Conservation (phyloP, 2,797 vertebrate genomes). For the Monodelphis domestica region DNA sequence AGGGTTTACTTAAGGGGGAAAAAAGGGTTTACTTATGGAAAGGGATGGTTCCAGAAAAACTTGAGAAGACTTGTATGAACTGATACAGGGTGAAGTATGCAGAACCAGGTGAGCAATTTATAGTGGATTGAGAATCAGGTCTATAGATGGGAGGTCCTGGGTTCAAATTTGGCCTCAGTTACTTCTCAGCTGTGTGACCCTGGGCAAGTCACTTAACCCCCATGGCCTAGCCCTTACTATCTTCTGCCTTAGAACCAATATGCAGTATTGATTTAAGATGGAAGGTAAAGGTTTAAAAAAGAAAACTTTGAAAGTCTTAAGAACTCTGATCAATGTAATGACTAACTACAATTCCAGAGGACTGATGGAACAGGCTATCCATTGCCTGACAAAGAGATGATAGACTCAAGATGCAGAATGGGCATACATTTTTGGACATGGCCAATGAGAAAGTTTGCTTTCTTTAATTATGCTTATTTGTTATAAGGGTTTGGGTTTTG, state of each 20-base stretch:
- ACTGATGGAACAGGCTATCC: background rate
- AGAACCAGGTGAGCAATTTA: background rate
- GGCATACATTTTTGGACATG: background rate
- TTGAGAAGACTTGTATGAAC: background rate
- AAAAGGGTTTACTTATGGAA: background rate
- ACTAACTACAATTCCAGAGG: background rate
- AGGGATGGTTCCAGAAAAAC: background rate
- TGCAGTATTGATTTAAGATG: too few relatives aligned
- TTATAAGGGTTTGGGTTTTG: background rate
- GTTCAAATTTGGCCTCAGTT: too few relatives aligned
- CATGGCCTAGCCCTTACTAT: too few relatives aligned
- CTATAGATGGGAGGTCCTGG: too few relatives aligned
- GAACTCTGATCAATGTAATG: background rate
- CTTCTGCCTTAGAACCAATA: too few relatives aligned
- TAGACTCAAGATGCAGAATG: background rate
- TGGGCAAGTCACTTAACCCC: too few relatives aligned
- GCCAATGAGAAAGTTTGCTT: background rate
- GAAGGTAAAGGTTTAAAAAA: too few relatives aligned
- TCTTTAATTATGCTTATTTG: background rate
- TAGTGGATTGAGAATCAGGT: too few relatives aligned
- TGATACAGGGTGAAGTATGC: background rate
- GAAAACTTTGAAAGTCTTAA: background rate
- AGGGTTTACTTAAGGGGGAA: too few relatives aligned
- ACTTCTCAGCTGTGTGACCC: too few relatives aligned
- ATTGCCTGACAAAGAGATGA: background rate